Evolutionary conservation across 1,140 invertebrate genomes (phyloP), one percentile per base, ranked within the genome.

Genomic region (Eumaeus atala): DNA sequence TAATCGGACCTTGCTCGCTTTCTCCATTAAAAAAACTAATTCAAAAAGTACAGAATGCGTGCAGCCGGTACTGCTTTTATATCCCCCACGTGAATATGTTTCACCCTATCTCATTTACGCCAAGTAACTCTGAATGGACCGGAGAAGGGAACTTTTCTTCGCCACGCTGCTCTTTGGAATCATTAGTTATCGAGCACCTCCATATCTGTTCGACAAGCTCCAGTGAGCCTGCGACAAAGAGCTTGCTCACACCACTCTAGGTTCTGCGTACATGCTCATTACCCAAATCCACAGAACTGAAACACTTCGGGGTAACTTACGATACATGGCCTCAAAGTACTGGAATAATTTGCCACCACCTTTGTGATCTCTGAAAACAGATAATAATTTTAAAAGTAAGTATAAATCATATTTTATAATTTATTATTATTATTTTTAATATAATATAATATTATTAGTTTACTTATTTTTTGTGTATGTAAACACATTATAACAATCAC

Each of bases 171-270:
- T 48, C 21, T 18, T 48, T 8, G 47, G 47, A 6, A 18, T 48
- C 47, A 48, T 48, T 21, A 48, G 14, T 2, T 48, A 48, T 18
- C 38, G 38, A 42, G 12, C 38, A 42, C 38, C 38, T 14, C 5
- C 38, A 42, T 42, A 42, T n/a, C n/a, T 42, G 38, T 42, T 42
- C 38, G 38, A 42, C n/a, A 42, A 42, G n/a, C 38, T 42, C 6
- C 38, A 42, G 12, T 42, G n/a, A n/a, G 38, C 38, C 9, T 42
- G 38, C 38, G 38, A 42, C 12, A 42, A 42, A 42, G 1, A 42
- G 38, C 38, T 42, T 42, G 12, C 38, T 42, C 38, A 42, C 38
- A 42, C 38, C 38, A 42, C 38, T 9, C 11, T 9, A 42, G 38
- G 38, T n/a, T 42, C n/a, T 42, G 38, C 9, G 11, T 42, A 42